These are phyloP conservation scores for Neogobius melanostomus DNA, from an alignment of 2,113 vertebrate genomes.

Conservation along the genomic window DNA sequence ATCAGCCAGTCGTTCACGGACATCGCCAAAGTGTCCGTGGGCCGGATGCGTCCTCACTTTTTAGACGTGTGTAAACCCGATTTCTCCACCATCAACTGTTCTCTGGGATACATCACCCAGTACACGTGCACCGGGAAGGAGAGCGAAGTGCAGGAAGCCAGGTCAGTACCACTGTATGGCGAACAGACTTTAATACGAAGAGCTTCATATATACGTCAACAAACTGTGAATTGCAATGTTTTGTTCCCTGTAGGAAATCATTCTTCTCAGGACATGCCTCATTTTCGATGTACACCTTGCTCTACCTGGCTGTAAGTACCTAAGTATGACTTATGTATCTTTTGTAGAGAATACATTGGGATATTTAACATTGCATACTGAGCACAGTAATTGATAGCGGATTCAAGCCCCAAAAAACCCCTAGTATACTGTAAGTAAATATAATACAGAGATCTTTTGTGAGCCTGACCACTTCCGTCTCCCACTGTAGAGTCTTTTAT, in stretches of 20 bases:
- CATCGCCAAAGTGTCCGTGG: slow-evolving; percentile 98
- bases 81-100: slow-evolving; percentile 87
- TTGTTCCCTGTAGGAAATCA: slow-evolving; percentile 85
- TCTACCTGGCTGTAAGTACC: slow-evolving; percentile 96
- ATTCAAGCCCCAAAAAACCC: not conserved
- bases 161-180: slow-evolving; percentile 72
- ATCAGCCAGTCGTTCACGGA: slow-evolving; percentile 98
- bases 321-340: not conserved
- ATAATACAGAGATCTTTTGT: not conserved
- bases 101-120: slow-evolving; percentile 87
- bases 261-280: slow-evolving; percentile 99
- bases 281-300: slow-evolving; percentile 97
- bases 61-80: slow-evolving; percentile 85
- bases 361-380: too few species aligned
- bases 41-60: slow-evolving; percentile 95
- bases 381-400: not conserved
- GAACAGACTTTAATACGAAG: not conserved
- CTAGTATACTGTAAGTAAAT: not conserved
- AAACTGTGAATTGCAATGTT: not conserved
- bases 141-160: slow-evolving; percentile 91
- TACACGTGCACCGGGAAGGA: slow-evolving; percentile 82
- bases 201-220: not conserved
- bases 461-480: not conserved
- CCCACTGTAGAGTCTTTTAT: not conserved
- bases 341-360: too few species aligned